Conservation (phyloP, 1,140 invertebrate species). For the Theocolax elegans region DNA sequence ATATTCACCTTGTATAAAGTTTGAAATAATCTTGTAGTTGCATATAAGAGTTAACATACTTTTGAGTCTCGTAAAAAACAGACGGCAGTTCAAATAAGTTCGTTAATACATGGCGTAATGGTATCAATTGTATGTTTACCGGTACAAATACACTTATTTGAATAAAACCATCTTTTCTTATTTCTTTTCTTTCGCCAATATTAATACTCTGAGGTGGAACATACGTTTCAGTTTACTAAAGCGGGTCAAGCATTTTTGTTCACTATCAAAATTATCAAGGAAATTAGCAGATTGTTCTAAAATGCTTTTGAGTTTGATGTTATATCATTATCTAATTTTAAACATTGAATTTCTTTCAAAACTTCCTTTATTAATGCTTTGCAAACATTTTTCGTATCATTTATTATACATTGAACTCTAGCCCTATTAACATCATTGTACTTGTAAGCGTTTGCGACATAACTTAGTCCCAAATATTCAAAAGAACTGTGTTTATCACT, state of each 20-base stretch:
- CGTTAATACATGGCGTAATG: background rate
- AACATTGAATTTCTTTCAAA: background rate
- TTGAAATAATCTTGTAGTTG: background rate
- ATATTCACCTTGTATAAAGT: background rate
- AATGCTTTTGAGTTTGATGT: too few species aligned
- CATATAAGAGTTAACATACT: background rate
- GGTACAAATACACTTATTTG: background rate
- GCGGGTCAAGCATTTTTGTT: constrained; percentile 19
- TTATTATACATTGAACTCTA: background rate
- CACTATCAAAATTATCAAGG: background rate
- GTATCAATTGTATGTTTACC: background rate
- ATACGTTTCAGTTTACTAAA: constrained; percentile 22
- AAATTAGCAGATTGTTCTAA: too few species aligned
- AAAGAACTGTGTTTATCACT: background rate
- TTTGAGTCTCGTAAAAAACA: background rate
- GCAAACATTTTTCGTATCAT: background rate
- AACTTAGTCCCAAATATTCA: background rate
- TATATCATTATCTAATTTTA: too few species aligned
- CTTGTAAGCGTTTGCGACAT: background rate
- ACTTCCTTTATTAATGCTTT: background rate
- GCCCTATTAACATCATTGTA: background rate
- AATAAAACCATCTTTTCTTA: background rate
- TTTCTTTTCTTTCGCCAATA: constrained; percentile 30
- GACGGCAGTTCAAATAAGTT: background rate
- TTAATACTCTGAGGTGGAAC: constrained; percentile 27